Evolutionary conservation across 2,113 vertebrate species (phyloP).

Genomic region (Pedetes capensis): DNA sequence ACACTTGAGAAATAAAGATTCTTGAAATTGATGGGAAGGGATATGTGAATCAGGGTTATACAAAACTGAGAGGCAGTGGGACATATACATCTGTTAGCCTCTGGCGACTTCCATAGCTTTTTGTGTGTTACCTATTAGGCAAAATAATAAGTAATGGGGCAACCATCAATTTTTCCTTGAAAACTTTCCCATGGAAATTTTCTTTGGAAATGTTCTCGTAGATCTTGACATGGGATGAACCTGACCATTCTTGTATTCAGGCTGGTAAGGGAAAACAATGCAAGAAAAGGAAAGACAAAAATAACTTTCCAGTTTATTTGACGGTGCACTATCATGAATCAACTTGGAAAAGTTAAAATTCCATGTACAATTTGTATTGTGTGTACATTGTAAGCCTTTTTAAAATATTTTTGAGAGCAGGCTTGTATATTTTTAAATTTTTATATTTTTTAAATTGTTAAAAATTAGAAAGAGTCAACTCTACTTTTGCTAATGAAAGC

Average conservation of each 20-base stretch:
- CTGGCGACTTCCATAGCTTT: background rate
- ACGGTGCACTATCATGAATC: background rate
- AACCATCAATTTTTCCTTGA: background rate
- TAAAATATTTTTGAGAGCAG: conserved; percentile 9
- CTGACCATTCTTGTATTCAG: background rate
- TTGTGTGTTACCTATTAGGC: background rate
- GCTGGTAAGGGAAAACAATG: background rate
- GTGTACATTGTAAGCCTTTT: background rate
- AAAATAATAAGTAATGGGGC: background rate
- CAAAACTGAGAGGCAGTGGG: background rate
- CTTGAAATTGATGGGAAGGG: background rate
- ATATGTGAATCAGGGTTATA: background rate
- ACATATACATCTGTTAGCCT: background rate
- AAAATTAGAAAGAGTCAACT: background rate
- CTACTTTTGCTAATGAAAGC: background rate
- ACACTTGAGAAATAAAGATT: conserved; percentile 32
- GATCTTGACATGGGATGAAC: background rate
- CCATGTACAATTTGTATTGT: background rate
- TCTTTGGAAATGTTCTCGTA: background rate
- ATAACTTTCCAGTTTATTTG: background rate
- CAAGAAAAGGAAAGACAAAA: conserved; percentile 7
- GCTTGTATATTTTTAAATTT: background rate
- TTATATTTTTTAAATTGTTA: too few species aligned
- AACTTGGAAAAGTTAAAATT: background rate
- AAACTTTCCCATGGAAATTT: too few species aligned